These are phyloP conservation scores for western clawed frog (Xenopus tropicalis) DNA, from an alignment of 2,113 vertebrate species.

Conservation along the genomic window DNA sequence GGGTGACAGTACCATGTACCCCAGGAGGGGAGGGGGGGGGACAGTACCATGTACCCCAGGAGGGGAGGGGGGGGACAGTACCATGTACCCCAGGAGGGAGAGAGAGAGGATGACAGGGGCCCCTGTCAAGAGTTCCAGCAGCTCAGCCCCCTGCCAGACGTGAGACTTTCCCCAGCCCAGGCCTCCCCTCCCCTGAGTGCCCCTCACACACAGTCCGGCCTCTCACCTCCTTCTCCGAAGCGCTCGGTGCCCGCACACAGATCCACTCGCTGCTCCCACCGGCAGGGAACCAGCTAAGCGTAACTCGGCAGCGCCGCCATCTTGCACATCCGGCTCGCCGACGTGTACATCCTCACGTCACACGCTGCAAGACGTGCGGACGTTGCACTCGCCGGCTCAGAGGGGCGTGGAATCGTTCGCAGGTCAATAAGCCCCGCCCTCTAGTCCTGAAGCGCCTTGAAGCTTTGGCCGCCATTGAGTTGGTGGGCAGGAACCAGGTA, in stretches of 20 bases:
- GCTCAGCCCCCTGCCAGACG: too few relatives aligned
- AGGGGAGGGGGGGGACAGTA: too few relatives aligned
- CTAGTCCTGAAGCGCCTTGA: neutral
- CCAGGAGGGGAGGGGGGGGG: too few relatives aligned
- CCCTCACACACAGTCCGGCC: neutral
- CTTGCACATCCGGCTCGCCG: constrained; percentile 82
- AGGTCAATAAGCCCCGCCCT: neutral
- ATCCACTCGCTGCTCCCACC: neutral
- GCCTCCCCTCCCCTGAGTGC: neutral
- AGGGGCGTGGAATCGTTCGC: neutral
- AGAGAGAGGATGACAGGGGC: too few relatives aligned
- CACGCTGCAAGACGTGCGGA: constrained; percentile 45
- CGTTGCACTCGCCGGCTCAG: constrained; percentile 13
- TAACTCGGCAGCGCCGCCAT: constrained; percentile 65
- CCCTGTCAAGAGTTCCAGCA: too few relatives aligned
- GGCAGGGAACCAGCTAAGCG: neutral
- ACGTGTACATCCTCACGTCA: constrained; percentile 82
- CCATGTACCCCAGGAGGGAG: too few relatives aligned
- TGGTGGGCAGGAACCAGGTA: neutral
- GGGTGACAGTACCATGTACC: too few relatives aligned
- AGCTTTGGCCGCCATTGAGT: constrained; percentile 8
- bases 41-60: too few relatives aligned
- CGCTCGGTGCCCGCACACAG: constrained; percentile 3
- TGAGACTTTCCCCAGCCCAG: too few relatives aligned
- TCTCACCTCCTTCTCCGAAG: neutral